Percentiles rank a stretch among this genome's conserved stretches.
These are phyloP conservation scores for Eupeodes latifasciatus DNA, from an alignment of 2,888 invertebrate genomes.

Conservation along the genomic window DNA sequence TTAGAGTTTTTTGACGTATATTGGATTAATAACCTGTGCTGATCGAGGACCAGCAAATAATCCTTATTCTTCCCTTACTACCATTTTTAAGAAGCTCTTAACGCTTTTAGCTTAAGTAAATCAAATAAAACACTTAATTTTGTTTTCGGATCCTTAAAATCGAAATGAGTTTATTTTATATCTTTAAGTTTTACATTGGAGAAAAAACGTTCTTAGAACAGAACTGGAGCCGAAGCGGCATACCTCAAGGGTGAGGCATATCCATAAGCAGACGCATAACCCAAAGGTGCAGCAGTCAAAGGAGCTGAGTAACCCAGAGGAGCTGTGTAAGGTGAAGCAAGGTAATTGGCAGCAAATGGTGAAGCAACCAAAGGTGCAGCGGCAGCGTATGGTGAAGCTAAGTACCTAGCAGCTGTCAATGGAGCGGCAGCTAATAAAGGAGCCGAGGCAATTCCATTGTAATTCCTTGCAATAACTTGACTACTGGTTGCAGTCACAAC, in stretches of 20 bases:
- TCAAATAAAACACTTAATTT: background rate
- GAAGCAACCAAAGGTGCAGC: slow-evolving; percentile 31
- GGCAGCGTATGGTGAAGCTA: slow-evolving; percentile 24
- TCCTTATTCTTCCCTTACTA: too few species aligned
- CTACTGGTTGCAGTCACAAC: slow-evolving; percentile 47
- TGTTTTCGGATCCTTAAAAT: background rate
- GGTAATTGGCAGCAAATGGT: slow-evolving; percentile 37
- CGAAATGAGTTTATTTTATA: background rate
- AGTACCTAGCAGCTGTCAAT: slow-evolving; percentile 24
- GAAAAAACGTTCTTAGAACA: slow-evolving; percentile 24
- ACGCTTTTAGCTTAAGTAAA: background rate
- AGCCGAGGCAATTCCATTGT: slow-evolving; percentile 52
- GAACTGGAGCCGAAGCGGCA: slow-evolving; percentile 32
- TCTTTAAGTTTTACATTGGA: background rate
- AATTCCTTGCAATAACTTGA: slow-evolving; percentile 64
- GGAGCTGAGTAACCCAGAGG: slow-evolving; percentile 41
- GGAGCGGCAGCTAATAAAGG: slow-evolving; percentile 78
- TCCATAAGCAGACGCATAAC: slow-evolving; percentile 44
- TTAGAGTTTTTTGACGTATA: too few species aligned
- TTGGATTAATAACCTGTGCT: too few species aligned
- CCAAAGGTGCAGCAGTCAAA: slow-evolving; percentile 44
- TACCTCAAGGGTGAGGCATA: slow-evolving; percentile 53
- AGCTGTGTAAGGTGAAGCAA: slow-evolving; percentile 22
- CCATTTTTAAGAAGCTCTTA: too few species aligned
- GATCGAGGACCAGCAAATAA: too few species aligned